Evolutionary conservation across 2,113 vertebrate species (phyloP).

Genomic region (Macaca nemestrina): DNA sequence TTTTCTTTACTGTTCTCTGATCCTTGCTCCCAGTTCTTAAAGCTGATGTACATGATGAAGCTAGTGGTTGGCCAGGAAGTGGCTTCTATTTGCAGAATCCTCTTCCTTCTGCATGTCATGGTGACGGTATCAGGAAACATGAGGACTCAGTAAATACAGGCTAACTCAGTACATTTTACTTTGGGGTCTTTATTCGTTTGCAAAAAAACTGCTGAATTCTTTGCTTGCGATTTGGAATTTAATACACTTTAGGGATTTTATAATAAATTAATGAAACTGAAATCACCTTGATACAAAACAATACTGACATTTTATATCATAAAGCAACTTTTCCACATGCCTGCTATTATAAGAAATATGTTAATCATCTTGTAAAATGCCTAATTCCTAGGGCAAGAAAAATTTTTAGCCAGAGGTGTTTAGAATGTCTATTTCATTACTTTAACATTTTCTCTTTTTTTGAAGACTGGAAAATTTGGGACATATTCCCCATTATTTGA

Average conservation of each 20-base stretch:
- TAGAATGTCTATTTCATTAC: background rate
- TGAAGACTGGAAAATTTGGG: background rate
- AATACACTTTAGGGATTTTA: background rate
- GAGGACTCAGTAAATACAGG: background rate
- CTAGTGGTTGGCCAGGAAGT: background rate
- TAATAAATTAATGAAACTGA: constrained; percentile 23
- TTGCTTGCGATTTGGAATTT: constrained; percentile 24
- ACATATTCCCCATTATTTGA: background rate
- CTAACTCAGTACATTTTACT: background rate
- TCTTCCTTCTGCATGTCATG: background rate
- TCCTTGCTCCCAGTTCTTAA: background rate
- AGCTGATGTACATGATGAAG: background rate
- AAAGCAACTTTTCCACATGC: background rate
- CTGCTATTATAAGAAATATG: background rate
- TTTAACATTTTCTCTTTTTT: background rate
- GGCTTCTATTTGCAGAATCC: background rate
- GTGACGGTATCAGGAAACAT: background rate
- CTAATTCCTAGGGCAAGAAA: background rate
- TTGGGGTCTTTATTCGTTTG: background rate
- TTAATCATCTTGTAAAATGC: constrained; percentile 23
- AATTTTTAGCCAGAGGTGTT: background rate
- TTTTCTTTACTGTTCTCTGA: background rate
- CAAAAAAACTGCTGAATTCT: background rate
- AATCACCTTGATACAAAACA: background rate
- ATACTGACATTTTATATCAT: background rate